Evolutionary conservation across 2,888 invertebrate genomes (phyloP), one percentile per base, ranked within the genome.

Genomic region (Andrena fulva): DNA sequence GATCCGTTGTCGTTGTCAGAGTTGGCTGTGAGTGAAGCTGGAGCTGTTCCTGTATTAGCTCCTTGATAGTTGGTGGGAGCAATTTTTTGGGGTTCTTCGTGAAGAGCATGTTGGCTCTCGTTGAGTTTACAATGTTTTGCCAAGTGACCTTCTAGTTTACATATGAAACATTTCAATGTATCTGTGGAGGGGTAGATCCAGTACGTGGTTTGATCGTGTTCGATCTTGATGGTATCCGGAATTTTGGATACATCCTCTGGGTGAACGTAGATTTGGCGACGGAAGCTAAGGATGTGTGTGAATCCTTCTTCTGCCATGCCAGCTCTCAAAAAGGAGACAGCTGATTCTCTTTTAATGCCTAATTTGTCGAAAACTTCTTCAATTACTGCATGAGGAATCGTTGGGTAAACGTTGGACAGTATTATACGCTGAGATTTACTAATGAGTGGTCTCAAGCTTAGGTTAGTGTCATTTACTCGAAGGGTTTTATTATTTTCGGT

Each of bases 391-490:
- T 71, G 69, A 7, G 71, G 66, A 12, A 50, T 63, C n/a, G 50
- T 59, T 24, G 84, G 88, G 68, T 79, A 81, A 0, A 90, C 87
- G 72, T 90, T 89, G 10, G 89, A 90, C 7, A 90, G 59, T n/a
- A 77, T 72, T 42, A 77, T 59, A 10, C 77, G 59, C 54, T 80
- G 48, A 10, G 50, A 54, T 56, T 52, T 35, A 6, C 86, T 85
- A 7, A 90, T 82, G 8, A 89, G 74, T 52, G 84, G 79, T 42
- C 85, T 70, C 2, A 62, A 8, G n/a, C 20, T 8, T 33, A 62
- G 4, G 33, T 62, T 33, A 2, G 33, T 33, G n/a, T n/a, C 48
- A 27, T 64, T 48, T 16, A 42, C 24, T 16, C 5, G 12, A 8
- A 64, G 6, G 2, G 0, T 8, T 24, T 64, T 64, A 7, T 64